phyloP scores from a whole-genome alignment of 2,113 vertebrate species.

The Sinosuthora webbiana region DNA sequence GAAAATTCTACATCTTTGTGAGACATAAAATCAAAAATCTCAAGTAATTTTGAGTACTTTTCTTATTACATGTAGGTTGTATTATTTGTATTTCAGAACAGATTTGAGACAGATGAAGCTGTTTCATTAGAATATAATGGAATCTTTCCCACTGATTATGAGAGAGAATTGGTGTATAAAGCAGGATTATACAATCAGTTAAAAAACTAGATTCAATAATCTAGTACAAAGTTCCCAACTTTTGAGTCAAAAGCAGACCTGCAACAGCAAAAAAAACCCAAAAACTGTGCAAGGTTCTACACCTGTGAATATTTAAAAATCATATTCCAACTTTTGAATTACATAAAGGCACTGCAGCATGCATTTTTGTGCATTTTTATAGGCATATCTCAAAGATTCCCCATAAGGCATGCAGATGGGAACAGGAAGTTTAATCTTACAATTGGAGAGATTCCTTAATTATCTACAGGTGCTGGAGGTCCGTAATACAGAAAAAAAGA shows the following conservation, averaged over 20 bases:
- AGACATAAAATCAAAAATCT: not conserved
- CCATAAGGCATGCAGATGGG: not conserved
- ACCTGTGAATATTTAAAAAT: not conserved
- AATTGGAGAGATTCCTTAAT: not conserved
- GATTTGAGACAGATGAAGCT: not conserved
- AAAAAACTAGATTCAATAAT: not conserved
- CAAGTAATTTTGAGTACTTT: not conserved
- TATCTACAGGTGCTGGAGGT: not conserved
- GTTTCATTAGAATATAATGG: not conserved
- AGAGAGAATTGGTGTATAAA: not conserved
- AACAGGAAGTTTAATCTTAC: not conserved
- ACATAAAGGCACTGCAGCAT: not conserved
- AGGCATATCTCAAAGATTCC: not conserved
- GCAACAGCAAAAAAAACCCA: not conserved
- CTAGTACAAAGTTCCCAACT: not conserved
- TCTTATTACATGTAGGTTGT: not conserved
- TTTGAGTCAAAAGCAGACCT: not conserved
- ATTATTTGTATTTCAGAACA: not conserved
- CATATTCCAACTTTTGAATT: not conserved
- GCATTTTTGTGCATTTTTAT: not conserved
- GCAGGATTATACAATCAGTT: not conserved
- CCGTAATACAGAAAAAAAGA: not conserved
- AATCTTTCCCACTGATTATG: not conserved
- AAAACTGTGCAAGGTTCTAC: not conserved
- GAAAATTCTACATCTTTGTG: not conserved